phyloP scores from a whole-genome alignment of 37 sponge, comb jelly and placozoan species.

The Tethya wilhelma region DNA sequence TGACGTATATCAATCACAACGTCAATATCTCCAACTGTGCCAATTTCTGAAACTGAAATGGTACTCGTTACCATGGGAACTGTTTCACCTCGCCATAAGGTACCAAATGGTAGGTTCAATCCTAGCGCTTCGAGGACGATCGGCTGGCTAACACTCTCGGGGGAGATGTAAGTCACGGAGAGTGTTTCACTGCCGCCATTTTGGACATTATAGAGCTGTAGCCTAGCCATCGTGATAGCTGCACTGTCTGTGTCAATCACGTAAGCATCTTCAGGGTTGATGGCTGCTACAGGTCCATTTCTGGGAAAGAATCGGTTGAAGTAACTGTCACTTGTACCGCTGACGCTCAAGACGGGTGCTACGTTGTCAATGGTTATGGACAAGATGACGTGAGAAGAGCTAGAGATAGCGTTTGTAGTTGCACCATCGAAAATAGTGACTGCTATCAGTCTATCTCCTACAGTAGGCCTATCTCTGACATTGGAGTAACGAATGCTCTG shows the following conservation, averaged over 20 bases:
- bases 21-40: conserved; percentile 73
- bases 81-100: conserved; percentile 14
- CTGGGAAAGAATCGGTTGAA: conserved; percentile 62
- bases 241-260: conserved; percentile 76
- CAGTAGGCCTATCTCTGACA: conserved; percentile 38
- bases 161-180: conserved; percentile 55
- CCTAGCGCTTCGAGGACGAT: conserved; percentile 53
- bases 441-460: conserved; percentile 46
- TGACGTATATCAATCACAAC: conserved; percentile 86
- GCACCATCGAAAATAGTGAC: conserved; percentile 69
- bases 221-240: conserved; percentile 39
- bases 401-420: conserved; percentile 10
- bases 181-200: conserved; percentile 67
- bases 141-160: conserved; percentile 64
- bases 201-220: conserved; percentile 51
- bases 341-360: conserved; percentile 63
- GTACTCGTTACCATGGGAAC: conserved; percentile 59
- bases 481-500: conserved; percentile 54
- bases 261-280: conserved; percentile 41
- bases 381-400: conserved; percentile 32
- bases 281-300: conserved; percentile 58
- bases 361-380: conserved; percentile 54
- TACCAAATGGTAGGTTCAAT: conserved; percentile 69
- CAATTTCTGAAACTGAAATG: conserved; percentile 29
- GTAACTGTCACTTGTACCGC: conserved; percentile 38